phyloP scores from a whole-genome alignment of 2,797 vertebrate species.

The Nothura maculosa region DNA sequence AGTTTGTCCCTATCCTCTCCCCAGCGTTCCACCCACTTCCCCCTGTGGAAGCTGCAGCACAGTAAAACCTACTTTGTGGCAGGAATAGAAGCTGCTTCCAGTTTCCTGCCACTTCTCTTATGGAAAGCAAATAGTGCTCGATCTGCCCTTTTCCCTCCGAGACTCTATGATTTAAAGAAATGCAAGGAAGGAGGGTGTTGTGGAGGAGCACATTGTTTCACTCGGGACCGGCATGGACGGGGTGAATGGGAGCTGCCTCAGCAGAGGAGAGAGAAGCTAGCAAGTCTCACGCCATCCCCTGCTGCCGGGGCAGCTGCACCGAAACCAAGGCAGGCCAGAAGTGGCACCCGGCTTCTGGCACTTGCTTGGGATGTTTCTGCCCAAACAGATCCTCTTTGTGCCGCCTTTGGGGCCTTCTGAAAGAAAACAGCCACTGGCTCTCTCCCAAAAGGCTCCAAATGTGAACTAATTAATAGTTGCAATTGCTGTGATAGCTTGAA shows the following conservation, averaged over 20 bases:
- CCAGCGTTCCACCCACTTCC: accelerated
- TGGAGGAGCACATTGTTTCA: accelerated
- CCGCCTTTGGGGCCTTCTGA: not conserved
- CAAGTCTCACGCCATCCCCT: accelerated
- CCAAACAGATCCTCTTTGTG: accelerated
- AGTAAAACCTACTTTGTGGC: not conserved
- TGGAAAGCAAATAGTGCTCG: not conserved
- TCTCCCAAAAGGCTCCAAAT: not conserved
- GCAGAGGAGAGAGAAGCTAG: not conserved
- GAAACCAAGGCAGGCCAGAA: not conserved
- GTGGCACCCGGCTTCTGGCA: not conserved
- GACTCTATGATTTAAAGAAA: accelerated
- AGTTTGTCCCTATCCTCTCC: not conserved
- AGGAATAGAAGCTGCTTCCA: not conserved
- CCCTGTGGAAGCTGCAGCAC: not conserved
- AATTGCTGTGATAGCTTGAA: not conserved
- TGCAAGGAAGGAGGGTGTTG: not conserved
- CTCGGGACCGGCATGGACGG: accelerated
- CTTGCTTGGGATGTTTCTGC: not conserved
- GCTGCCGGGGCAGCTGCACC: not conserved
- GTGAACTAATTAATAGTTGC: not conserved
- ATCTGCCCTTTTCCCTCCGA: not conserved
- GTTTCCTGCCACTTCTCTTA: not conserved
- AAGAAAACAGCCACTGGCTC: not conserved
- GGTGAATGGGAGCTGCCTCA: not conserved